Percentiles rank a stretch among this genome's conserved stretches.
Conservation (phyloP, 2,113 vertebrate genomes). For the Proterorhinus semilunaris region DNA sequence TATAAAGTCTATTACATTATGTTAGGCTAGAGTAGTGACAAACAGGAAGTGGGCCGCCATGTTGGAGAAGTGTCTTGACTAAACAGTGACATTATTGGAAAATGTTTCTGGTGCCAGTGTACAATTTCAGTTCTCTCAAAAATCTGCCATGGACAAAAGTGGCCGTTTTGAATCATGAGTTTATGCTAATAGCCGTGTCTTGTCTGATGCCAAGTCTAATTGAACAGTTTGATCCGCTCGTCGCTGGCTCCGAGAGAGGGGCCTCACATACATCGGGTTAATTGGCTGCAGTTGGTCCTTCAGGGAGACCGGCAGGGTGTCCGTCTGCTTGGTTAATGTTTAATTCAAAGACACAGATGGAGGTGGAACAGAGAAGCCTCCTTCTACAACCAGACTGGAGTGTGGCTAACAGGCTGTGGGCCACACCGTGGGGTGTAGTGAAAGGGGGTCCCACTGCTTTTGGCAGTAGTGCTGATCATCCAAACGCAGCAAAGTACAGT, state of each 20-base stretch:
- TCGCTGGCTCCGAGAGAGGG: constrained; percentile 54
- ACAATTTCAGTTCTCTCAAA: constrained; percentile 5
- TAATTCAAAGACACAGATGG: constrained; percentile 70
- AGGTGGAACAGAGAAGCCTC: constrained; percentile 55
- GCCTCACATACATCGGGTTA: constrained; percentile 57
- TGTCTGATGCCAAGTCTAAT: constrained; percentile 31
- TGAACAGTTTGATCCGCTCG: constrained; percentile 27
- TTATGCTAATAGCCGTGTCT: constrained; percentile 22
- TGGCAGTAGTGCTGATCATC: constrained; percentile 32
- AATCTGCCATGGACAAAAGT: constrained; percentile 6
- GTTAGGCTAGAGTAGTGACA: too few relatives aligned
- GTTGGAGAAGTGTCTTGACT: constrained; percentile 9
- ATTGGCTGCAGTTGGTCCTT: constrained; percentile 56
- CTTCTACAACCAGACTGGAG: constrained; percentile 48
- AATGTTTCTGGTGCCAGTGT: constrained; percentile 4
- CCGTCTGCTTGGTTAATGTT: constrained; percentile 64
- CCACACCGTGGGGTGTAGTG: constrained; percentile 8
- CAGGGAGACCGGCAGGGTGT: constrained; percentile 47
- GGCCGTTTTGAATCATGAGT: constrained; percentile 9
- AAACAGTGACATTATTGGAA: constrained; percentile 12
- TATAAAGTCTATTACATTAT: too few relatives aligned
- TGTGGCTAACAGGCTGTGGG: constrained; percentile 17
- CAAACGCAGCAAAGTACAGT: not conserved
- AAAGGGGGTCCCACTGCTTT: not conserved
- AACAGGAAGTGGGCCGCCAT: constrained; percentile 24